These are phyloP conservation scores for Musca domestica DNA, from an alignment of 1,140 invertebrate species.

Conservation along the genomic window DNA sequence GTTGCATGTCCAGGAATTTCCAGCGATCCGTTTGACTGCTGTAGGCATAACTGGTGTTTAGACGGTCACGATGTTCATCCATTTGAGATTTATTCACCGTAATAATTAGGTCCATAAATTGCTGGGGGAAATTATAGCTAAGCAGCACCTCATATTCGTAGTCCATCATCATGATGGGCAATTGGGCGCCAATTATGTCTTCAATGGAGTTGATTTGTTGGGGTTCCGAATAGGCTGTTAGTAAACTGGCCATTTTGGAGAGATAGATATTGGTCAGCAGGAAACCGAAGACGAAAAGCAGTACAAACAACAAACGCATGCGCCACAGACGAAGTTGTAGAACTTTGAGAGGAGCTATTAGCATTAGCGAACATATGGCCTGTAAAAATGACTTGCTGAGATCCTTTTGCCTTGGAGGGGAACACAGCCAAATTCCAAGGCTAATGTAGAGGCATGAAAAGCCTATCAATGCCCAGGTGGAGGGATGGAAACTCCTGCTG, in stretches of 20 bases:
- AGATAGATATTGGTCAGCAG: constrained; percentile 41
- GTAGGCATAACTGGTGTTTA: constrained; percentile 39
- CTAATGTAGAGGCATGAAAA: constrained; percentile 33
- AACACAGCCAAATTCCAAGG: constrained; percentile 39
- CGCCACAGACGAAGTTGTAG: constrained; percentile 27
- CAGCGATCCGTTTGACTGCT: constrained; percentile 41
- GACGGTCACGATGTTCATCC: constrained; percentile 31
- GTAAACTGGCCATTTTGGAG: constrained; percentile 43
- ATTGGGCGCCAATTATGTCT: constrained; percentile 6
- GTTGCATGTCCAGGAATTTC: constrained; percentile 27
- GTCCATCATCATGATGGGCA: constrained; percentile 19
- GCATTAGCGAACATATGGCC: constrained; percentile 36
- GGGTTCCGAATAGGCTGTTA: constrained; percentile 30
- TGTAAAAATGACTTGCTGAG: constrained; percentile 39
- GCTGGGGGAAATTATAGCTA: background rate
- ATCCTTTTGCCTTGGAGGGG: constrained; percentile 32
- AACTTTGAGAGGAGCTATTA: constrained; percentile 30
- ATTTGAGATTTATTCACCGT: constrained; percentile 13
- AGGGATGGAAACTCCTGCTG: constrained; percentile 32
- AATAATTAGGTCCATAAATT: constrained; percentile 14
- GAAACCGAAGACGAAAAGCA: constrained; percentile 38
- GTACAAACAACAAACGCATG: constrained; percentile 35
- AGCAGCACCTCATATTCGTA: constrained; percentile 30
- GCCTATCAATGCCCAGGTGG: constrained; percentile 35
- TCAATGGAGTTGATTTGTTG: constrained; percentile 11